Evolutionary conservation across 2,888 invertebrate genomes (phyloP).

Genomic region (Scrobipalpa costella): DNA sequence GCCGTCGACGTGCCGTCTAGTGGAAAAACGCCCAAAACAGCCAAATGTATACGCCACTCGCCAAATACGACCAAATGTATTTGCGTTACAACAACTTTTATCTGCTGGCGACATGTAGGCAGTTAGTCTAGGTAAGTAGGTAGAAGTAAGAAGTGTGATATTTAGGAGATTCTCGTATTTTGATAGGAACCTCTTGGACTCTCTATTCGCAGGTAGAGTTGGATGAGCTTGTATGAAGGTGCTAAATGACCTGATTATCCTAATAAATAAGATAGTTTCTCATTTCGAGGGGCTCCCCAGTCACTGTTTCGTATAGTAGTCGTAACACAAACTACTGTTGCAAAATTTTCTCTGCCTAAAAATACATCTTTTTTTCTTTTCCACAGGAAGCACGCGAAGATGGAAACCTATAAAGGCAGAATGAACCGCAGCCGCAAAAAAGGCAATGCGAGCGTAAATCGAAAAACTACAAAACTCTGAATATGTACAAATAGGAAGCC

Average conservation of each 20-base stretch:
- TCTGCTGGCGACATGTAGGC: constrained; percentile 58
- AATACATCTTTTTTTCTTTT: constrained; percentile 7
- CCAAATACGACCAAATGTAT: constrained; percentile 68
- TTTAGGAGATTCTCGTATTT: too few species aligned
- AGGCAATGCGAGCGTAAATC: constrained; percentile 42
- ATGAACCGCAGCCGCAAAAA: constrained; percentile 40
- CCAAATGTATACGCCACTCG: constrained; percentile 51
- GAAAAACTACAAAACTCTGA: constrained; percentile 57
- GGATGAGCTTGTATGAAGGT: too few species aligned
- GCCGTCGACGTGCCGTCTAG: too few species aligned
- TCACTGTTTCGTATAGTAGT: too few species aligned
- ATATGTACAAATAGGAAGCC: constrained; percentile 77
- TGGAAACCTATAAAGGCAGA: constrained; percentile 36
- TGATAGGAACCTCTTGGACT: too few species aligned
- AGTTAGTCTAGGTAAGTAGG: too few species aligned
- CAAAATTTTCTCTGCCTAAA: neutral
- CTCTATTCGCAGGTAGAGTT: too few species aligned
- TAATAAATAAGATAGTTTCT: too few species aligned
- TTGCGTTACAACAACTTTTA: constrained; percentile 59
- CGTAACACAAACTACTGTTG: neutral
- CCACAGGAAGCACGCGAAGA: constrained; percentile 22
- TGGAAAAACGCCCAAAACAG: too few species aligned
- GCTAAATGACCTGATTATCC: too few species aligned
- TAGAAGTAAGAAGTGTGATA: too few species aligned
- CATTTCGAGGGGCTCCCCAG: too few species aligned